phyloP scores from a whole-genome alignment of 2,797 vertebrate genomes.

The Arctocebus calabarensis region DNA sequence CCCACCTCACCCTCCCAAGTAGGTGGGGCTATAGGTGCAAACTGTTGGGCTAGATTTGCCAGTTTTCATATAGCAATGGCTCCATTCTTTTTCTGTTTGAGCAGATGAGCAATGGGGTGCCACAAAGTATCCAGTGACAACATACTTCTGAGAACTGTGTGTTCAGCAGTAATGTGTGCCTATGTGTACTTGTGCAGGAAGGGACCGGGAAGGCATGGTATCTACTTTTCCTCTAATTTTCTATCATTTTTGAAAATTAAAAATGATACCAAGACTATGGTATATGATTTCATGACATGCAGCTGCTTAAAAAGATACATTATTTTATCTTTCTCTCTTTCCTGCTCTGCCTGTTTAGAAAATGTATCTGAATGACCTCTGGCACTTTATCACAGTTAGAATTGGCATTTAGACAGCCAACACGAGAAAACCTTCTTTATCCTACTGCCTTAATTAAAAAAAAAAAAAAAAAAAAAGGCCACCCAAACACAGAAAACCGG shows the following conservation, averaged over 20 bases:
- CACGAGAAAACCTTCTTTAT: constrained; percentile 17
- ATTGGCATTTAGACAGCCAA: constrained; percentile 27
- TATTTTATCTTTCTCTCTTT: constrained; percentile 59
- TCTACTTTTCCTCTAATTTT: constrained; percentile 6
- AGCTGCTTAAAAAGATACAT: constrained; percentile 8
- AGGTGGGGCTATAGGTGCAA: background rate
- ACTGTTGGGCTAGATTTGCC: background rate
- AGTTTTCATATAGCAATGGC: background rate
- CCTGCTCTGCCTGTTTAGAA: constrained; percentile 20
- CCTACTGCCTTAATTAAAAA: background rate
- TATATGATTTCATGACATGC: background rate
- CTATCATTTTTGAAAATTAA: constrained; percentile 21
- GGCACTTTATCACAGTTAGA: background rate
- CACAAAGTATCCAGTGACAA: background rate
- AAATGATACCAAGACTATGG: background rate
- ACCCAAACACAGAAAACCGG: background rate
- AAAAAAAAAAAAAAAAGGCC: background rate
- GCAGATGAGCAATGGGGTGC: background rate
- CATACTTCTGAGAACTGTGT: background rate
- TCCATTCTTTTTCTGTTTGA: background rate
- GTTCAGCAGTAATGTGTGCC: background rate
- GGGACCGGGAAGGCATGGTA: background rate
- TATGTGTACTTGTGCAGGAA: background rate
- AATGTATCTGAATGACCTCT: background rate
- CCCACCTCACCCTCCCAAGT: background rate